Base-by-base conservation (phyloP, 2,797 vertebrate genomes). In the Chelonia mydas region DNA sequence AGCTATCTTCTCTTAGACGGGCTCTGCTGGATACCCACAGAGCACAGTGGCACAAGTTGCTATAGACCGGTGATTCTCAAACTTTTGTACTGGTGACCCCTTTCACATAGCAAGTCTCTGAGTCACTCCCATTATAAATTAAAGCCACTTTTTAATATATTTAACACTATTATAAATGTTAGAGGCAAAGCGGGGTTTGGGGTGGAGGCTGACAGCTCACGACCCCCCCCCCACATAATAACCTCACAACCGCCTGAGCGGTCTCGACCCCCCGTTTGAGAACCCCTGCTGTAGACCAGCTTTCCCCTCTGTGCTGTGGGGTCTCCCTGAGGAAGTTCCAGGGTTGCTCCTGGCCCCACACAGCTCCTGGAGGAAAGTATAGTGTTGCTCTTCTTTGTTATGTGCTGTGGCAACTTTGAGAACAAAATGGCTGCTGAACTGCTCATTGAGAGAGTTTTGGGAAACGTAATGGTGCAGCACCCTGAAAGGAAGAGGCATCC, bases 391-490 rank as follows among this genome's bases (percentile, higher is more conserved):
- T 33, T 68, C 65, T 68, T n/a, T 37, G n/a, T 37, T 37, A 37
- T 68, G n/a, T 37, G 65, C 65, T 37, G 33, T 21, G 19, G n/a
- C 65, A 68, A 37, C 65, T 27, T n/a, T 45, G 10, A 7, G n/a
- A 45, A 23, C 50, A 84, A 45, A 84, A 13, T 74, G n/a, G n/a
- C n/a, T 68, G 65, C 17, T 37, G 65, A 68, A 37, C n/a, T 68
- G 25, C 83, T 81, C 72, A 83, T 86, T 28, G 33, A 59, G 28
- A 51, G 88, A 31, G 45, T 15, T 87, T 21, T 54, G 51, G 47
- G 59, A 15, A 0, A 0, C 19, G n/a, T 1, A 12, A 65, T 45
- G 31, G 49, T 86, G 54, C 33, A 54, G 7, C 33, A 85, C 9
- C 3, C 5, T 47, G 49, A 21, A n/a, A 74, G 41, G 23, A 91